Conservation (phyloP, 2,888 invertebrate genomes). For the Eristalis arbustorum region DNA sequence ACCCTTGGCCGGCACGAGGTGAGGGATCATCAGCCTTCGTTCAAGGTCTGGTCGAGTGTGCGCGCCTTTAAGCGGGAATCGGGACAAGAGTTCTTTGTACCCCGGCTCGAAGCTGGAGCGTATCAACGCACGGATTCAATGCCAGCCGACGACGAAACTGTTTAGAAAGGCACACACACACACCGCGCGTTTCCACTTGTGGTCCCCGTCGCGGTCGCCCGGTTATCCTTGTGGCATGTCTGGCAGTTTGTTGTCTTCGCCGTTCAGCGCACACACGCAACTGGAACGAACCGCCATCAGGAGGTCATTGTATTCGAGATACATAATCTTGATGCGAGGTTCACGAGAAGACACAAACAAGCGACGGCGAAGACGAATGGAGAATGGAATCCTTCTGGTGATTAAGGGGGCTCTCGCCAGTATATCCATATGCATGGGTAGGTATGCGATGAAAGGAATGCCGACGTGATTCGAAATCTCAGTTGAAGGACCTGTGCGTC, state of each 20-base stretch:
- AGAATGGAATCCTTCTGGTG: not conserved
- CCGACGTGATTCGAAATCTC: not conserved
- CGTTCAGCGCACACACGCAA: conserved; percentile 17
- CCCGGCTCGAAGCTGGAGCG: not conserved
- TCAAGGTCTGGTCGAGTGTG: not conserved
- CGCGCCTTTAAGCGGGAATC: conserved; percentile 5
- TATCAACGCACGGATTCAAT: conserved; percentile 52
- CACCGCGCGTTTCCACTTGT: not conserved
- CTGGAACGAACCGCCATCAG: conserved; percentile 38
- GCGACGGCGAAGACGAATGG: not conserved
- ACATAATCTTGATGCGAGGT: conserved; percentile 33
- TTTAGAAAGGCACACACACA: conserved; percentile 5
- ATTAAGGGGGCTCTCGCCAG: not conserved
- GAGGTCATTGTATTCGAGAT: conserved; percentile 60
- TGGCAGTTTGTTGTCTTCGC: conserved; percentile 43
- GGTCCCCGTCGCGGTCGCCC: not conserved
- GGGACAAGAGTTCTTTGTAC: conserved; percentile 44
- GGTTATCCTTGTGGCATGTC: conserved; percentile 40
- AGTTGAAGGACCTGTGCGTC: not conserved
- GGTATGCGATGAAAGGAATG: not conserved
- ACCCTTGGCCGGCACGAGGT: conserved; percentile 5
- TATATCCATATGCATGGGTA: not conserved
- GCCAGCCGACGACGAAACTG: conserved; percentile 39
- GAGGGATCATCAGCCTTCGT: conserved; percentile 50
- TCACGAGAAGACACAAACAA: conserved; percentile 1